phyloP scores from a whole-genome alignment of 2,797 vertebrate genomes.

The Austrolebias charrua region DNA sequence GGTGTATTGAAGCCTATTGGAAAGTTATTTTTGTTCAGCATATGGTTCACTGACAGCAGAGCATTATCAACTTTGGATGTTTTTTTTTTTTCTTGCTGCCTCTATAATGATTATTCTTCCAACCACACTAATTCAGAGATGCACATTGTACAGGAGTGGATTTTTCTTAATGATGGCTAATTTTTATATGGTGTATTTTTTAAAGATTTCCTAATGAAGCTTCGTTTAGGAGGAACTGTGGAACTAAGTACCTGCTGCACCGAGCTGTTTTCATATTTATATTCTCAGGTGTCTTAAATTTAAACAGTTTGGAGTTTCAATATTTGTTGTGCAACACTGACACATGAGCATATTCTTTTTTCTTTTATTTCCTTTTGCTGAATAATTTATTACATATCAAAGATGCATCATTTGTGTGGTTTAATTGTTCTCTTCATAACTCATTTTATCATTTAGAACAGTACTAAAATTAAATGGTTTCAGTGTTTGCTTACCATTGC shows the following conservation, averaged over 20 bases:
- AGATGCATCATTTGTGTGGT: constrained; percentile 77
- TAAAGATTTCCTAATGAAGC: constrained; percentile 64
- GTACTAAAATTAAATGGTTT: constrained; percentile 74
- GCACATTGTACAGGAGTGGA: constrained; percentile 75
- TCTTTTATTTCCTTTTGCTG: constrained; percentile 66
- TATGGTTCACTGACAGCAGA: constrained; percentile 53
- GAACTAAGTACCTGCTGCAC: constrained; percentile 74
- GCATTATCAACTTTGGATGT: constrained; percentile 44
- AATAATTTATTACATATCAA: constrained; percentile 82
- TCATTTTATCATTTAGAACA: constrained; percentile 78
- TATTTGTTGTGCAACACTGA: constrained; percentile 73
- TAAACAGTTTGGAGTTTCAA: constrained; percentile 70
- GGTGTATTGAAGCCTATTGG: background rate
- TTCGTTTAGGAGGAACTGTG: constrained; percentile 70
- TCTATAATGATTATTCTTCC: constrained; percentile 12
- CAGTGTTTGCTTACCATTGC: constrained; percentile 80
- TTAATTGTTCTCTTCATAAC: constrained; percentile 77
- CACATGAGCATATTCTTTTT: constrained; percentile 74
- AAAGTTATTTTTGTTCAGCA: constrained; percentile 53
- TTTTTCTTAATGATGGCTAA: constrained; percentile 61
- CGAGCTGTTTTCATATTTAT: constrained; percentile 79
- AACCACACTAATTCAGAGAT: constrained; percentile 74
- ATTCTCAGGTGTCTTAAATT: constrained; percentile 81
- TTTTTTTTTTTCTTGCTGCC: constrained; percentile 21
- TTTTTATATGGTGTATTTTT: constrained; percentile 73